Conservation (phyloP, 2,888 invertebrate species). For the Mythimna lalbum region DNA sequence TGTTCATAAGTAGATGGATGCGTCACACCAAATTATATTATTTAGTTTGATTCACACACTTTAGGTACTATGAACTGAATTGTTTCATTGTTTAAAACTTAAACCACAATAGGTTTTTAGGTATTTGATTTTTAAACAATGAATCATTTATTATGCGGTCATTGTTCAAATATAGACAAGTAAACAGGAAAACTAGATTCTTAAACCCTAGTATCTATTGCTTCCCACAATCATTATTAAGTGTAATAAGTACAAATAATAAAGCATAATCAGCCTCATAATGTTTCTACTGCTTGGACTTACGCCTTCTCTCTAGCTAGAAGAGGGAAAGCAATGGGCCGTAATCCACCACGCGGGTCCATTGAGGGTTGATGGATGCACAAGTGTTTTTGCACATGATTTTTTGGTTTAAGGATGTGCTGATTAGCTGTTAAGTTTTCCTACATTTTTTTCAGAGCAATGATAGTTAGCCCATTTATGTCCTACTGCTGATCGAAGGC, state of each 20-base stretch:
- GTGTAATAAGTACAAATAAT: background rate
- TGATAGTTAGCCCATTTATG: too few species aligned
- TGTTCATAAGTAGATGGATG: too few species aligned
- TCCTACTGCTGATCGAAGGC: too few species aligned
- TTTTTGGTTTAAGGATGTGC: background rate
- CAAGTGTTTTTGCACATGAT: too few species aligned
- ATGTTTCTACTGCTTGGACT: too few species aligned
- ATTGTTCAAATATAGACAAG: background rate
- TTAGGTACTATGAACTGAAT: background rate
- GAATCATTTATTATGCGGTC: background rate
- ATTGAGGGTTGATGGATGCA: too few species aligned
- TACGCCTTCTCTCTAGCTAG: too few species aligned
- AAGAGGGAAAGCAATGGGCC: too few species aligned
- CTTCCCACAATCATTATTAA: background rate
- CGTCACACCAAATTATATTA: background rate
- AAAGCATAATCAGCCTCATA: too few species aligned
- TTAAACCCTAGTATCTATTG: background rate
- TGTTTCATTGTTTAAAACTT: background rate
- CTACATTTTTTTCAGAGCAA: background rate
- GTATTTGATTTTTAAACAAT: background rate
- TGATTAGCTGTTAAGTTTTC: background rate
- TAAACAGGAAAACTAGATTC: constrained; percentile 7
- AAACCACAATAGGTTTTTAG: too few species aligned
- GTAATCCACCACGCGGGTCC: too few species aligned
- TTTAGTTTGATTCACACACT: constrained; percentile 2